Conservation (phyloP, 2,888 invertebrate genomes). For the Oscheius sp. region DNA sequence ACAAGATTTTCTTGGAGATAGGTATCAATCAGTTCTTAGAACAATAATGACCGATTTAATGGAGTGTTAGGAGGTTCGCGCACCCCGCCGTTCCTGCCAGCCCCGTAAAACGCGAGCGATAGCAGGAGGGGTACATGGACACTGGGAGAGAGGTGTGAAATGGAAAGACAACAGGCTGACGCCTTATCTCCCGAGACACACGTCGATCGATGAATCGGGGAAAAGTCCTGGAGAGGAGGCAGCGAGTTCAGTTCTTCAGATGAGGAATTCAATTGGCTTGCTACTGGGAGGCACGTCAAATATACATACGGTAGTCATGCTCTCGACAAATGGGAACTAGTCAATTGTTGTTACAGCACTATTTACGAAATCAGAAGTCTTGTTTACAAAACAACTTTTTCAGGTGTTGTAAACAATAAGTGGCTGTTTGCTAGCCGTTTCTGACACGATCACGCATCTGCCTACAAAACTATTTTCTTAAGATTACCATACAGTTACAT, state of each 20-base stretch:
- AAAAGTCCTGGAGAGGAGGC: not conserved
- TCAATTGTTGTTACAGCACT: too few species aligned
- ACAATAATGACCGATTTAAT: slow-evolving; percentile 6
- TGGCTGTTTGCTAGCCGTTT: too few species aligned
- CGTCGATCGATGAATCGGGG: slow-evolving; percentile 21
- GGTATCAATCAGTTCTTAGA: too few species aligned
- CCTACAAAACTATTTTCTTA: too few species aligned
- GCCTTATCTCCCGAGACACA: slow-evolving; percentile 24
- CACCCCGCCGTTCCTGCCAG: not conserved
- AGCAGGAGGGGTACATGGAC: not conserved
- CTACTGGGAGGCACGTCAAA: not conserved
- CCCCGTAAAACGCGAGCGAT: not conserved
- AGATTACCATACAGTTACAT: too few species aligned
- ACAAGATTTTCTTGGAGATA: too few species aligned
- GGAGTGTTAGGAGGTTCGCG: not conserved
- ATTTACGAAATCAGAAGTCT: too few species aligned
- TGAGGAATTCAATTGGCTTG: not conserved
- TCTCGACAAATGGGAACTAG: too few species aligned
- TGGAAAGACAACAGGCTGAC: slow-evolving; percentile 35
- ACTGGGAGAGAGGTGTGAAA: slow-evolving; percentile 24
- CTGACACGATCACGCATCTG: too few species aligned
- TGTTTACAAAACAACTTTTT: too few species aligned
- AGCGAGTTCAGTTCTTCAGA: not conserved
- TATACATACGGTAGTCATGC: too few species aligned
- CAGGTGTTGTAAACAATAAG: too few species aligned